phyloP scores from a whole-genome alignment of 2,797 vertebrate species.

The Hyperoplus immaculatus region DNA sequence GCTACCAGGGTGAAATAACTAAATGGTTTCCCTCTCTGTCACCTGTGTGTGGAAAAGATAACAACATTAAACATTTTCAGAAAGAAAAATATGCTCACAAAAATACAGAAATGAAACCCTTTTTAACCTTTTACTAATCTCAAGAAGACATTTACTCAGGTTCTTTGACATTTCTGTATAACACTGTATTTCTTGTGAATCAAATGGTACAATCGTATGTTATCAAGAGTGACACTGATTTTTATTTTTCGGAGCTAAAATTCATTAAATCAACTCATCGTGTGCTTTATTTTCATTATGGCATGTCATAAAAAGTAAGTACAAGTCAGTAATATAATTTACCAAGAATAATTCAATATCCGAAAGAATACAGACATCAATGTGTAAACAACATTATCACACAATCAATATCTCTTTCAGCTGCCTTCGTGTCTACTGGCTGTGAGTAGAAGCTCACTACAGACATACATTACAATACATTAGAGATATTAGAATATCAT shows the following conservation, averaged over 20 bases:
- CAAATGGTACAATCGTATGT: not conserved
- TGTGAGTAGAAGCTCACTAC: not conserved
- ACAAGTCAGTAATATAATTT: constrained; percentile 17
- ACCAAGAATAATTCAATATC: constrained; percentile 16
- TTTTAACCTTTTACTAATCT: not conserved
- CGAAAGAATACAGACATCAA: constrained; percentile 17
- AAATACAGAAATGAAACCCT: not conserved
- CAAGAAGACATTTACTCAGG: not conserved
- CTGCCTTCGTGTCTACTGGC: constrained; percentile 3
- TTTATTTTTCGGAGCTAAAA: constrained; percentile 1
- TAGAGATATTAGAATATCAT: not conserved
- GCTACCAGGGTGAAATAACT: not conserved
- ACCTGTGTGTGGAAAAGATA: not conserved
- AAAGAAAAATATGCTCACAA: not conserved
- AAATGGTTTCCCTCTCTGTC: not conserved
- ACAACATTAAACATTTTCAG: not conserved
- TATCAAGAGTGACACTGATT: not conserved
- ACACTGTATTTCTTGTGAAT: not conserved
- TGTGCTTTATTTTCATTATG: not conserved
- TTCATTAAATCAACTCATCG: constrained; percentile 7
- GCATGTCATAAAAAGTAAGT: constrained; percentile 12
- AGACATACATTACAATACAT: not conserved
- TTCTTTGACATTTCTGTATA: not conserved
- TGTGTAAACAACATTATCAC: constrained; percentile 27
- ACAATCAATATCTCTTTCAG: constrained; percentile 13